A percentile compares a stretch with the other conserved stretches of the same genome.
phyloP scores from a whole-genome alignment of 2,113 vertebrate genomes.

The Brienomyrus longianalis region DNA sequence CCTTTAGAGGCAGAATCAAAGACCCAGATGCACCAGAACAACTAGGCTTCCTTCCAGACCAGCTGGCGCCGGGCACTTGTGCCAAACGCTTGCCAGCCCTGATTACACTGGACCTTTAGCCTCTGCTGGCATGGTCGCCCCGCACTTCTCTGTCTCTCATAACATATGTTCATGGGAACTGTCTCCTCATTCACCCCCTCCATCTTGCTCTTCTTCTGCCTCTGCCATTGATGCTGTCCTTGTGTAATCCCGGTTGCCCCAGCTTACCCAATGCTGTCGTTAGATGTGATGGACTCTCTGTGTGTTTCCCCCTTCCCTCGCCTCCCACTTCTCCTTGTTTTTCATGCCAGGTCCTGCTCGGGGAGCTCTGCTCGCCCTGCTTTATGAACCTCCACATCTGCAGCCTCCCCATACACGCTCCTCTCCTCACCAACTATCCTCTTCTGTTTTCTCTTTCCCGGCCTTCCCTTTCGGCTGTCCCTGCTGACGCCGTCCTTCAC shows the following conservation, averaged over 20 bases:
- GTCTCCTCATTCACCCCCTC: background rate
- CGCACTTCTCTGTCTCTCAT: background rate
- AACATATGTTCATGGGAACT: slow-evolving; percentile 5
- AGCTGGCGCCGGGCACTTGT: slow-evolving; percentile 16
- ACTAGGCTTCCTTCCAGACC: slow-evolving; percentile 31
- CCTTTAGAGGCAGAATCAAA: background rate
- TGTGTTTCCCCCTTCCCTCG: background rate
- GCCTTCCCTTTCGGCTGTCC: background rate
- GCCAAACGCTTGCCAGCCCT: slow-evolving; percentile 6
- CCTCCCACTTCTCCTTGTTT: background rate
- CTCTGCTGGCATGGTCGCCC: background rate
- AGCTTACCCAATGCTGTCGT: background rate
- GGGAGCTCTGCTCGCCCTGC: background rate
- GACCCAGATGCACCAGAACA: slow-evolving; percentile 22
- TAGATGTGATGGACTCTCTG: background rate
- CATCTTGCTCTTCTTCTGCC: background rate
- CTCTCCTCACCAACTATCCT: background rate
- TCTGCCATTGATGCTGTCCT: background rate
- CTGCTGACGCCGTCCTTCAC: background rate
- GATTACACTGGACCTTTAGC: background rate
- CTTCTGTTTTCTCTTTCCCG: background rate
- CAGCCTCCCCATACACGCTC: background rate
- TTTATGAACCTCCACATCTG: background rate
- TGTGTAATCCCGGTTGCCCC: background rate
- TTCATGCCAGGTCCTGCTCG: background rate